Evolutionary conservation across 2,888 invertebrate species (phyloP).

Genomic region (Habroteleia sp.): DNA sequence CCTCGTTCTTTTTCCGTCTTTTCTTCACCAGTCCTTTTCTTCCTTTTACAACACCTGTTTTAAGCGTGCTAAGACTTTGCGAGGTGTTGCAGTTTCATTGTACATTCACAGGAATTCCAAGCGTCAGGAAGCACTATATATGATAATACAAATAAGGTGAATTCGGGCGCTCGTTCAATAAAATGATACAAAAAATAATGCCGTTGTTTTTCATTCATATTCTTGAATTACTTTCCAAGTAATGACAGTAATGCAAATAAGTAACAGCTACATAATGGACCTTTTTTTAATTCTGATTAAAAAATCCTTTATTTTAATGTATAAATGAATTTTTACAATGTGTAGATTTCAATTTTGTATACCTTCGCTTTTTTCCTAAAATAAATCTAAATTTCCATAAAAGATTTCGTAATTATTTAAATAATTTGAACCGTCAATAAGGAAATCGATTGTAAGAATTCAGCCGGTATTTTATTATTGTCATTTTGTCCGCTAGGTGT

Average conservation of each 20-base stretch:
- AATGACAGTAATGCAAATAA: constrained; percentile 29
- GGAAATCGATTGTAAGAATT: too few relatives aligned
- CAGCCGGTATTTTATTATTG: not conserved
- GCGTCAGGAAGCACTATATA: constrained; percentile 43
- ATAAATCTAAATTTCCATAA: too few relatives aligned
- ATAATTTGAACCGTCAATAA: too few relatives aligned
- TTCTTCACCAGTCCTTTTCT: constrained; percentile 21
- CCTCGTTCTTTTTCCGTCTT: constrained; percentile 13
- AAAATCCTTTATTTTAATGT: too few relatives aligned
- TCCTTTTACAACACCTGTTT: constrained; percentile 41
- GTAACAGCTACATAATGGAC: too few relatives aligned
- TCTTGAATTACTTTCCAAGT: constrained; percentile 36
- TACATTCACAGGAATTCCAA: constrained; percentile 34
- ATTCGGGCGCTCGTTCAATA: constrained; percentile 32
- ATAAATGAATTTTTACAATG: too few relatives aligned
- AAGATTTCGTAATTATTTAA: too few relatives aligned
- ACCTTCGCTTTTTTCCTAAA: too few relatives aligned
- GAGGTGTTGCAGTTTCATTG: constrained; percentile 36
- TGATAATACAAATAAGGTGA: constrained; percentile 40
- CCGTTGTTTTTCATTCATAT: constrained; percentile 13
- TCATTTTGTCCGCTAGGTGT: not conserved
- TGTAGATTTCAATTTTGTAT: too few relatives aligned
- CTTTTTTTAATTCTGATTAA: too few relatives aligned
- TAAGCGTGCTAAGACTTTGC: constrained; percentile 40
- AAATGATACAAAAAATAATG: constrained; percentile 13